Evolutionary conservation across 2,888 invertebrate genomes (phyloP).

Genomic region (Andrena fulva): DNA sequence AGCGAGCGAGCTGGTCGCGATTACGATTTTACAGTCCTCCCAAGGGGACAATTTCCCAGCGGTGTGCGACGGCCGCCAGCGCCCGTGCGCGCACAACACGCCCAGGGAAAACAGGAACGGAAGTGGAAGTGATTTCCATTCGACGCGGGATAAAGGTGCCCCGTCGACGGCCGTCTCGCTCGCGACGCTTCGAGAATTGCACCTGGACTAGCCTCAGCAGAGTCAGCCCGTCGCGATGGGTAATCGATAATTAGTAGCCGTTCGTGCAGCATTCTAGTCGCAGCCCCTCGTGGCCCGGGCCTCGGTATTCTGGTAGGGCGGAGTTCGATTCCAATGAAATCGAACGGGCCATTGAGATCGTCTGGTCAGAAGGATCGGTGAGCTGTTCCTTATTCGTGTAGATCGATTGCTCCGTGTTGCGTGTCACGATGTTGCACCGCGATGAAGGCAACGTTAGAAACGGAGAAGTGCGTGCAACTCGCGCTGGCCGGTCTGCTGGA

Average conservation of each 20-base stretch:
- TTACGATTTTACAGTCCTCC: slow-evolving; percentile 38
- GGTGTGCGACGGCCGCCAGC: not conserved
- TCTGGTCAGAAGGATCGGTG: not conserved
- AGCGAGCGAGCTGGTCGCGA: slow-evolving; percentile 3
- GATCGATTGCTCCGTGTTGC: too few relatives aligned
- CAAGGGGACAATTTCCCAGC: slow-evolving; percentile 36
- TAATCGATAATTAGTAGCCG: slow-evolving; percentile 53
- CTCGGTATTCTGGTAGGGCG: not conserved
- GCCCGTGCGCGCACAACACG: slow-evolving; percentile 4
- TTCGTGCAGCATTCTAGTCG: not conserved
- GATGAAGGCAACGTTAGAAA: not conserved
- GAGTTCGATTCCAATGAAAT: not conserved
- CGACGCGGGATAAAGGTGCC: slow-evolving; percentile 36
- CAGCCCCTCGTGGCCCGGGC: slow-evolving; percentile 16
- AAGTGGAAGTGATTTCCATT: slow-evolving; percentile 49
- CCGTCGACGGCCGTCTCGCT: slow-evolving; percentile 3
- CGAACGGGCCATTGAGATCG: not conserved
- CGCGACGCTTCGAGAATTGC: slow-evolving; percentile 36
- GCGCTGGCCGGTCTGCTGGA: not conserved
- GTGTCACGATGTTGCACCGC: too few relatives aligned
- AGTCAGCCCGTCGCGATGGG: slow-evolving; percentile 25
- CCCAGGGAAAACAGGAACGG: slow-evolving; percentile 4
- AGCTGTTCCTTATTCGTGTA: slow-evolving; percentile 2
- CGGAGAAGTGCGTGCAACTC: not conserved
- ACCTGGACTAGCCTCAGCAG: slow-evolving; percentile 16